Evolutionary conservation across 2,797 vertebrate genomes (phyloP).

Genomic region (Rhabdomys pumilio): DNA sequence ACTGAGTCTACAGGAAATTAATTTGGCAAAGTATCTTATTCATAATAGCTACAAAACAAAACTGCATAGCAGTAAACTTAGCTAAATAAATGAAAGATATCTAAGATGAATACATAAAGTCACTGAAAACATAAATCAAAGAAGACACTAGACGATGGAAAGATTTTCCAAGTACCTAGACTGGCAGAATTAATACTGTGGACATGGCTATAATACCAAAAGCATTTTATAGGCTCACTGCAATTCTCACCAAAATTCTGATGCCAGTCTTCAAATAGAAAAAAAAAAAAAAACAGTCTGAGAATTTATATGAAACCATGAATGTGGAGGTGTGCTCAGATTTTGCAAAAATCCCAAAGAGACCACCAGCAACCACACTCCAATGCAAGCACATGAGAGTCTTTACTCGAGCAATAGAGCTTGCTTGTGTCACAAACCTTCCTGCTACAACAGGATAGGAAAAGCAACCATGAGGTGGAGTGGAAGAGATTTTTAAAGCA

Average conservation of each 20-base stretch:
- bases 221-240: too few species aligned
- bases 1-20: background rate
- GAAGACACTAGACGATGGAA: background rate
- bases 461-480: too few species aligned
- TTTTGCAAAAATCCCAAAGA: too few species aligned
- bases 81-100: background rate
- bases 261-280: background rate
- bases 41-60: background rate
- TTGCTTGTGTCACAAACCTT: too few species aligned
- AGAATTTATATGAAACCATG: background rate
- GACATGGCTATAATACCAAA: too few species aligned
- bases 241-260: background rate
- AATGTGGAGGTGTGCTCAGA: too few species aligned
- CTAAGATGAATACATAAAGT: background rate
- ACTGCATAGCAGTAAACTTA: background rate
- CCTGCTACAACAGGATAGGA: too few species aligned
- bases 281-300: background rate
- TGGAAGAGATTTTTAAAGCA: too few species aligned
- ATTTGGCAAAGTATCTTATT: background rate
- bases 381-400: too few species aligned
- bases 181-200: too few species aligned
- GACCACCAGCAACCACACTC: too few species aligned
- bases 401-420: too few species aligned
- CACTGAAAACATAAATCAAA: background rate
- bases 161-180: background rate